phyloP scores from a whole-genome alignment of 1,140 invertebrate species.

The Zaprionus vittiger region DNA sequence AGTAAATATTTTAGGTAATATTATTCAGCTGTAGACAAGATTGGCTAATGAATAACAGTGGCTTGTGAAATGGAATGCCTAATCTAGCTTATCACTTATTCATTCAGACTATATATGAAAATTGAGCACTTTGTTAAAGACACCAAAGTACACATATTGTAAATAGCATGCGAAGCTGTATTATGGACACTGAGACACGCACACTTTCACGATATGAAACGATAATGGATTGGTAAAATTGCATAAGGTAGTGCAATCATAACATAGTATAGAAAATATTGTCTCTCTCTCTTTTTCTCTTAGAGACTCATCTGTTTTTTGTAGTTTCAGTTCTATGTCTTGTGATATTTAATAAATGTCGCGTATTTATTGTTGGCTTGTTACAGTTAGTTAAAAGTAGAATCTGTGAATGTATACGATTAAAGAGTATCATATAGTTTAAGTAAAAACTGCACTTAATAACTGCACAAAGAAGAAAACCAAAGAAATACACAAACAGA shows the following conservation, averaged over 20 bases:
- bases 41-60: conserved; percentile 59
- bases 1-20: conserved; percentile 18
- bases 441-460: conserved; percentile 63
- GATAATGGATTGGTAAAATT: not conserved
- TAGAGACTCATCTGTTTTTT: not conserved
- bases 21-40: conserved; percentile 13
- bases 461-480: conserved; percentile 36
- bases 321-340: not conserved
- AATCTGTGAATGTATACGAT: conserved; percentile 77
- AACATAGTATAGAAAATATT: too few relatives aligned
- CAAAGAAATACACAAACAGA: conserved; percentile 28
- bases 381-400: conserved; percentile 64
- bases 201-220: not conserved
- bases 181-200: conserved; percentile 7
- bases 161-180: conserved; percentile 45
- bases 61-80: conserved; percentile 46
- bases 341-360: not conserved
- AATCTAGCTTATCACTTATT: conserved; percentile 33
- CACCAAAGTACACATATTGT: conserved; percentile 29
- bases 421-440: conserved; percentile 74
- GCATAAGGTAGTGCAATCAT: not conserved
- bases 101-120: conserved; percentile 34
- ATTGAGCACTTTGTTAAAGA: conserved; percentile 41
- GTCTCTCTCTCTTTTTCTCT: not conserved
- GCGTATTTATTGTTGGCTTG: not conserved